Percentiles rank a stretch among this genome's conserved stretches.
Conservation (phyloP, 2,797 vertebrate genomes). For the Acanthurus tractus region DNA sequence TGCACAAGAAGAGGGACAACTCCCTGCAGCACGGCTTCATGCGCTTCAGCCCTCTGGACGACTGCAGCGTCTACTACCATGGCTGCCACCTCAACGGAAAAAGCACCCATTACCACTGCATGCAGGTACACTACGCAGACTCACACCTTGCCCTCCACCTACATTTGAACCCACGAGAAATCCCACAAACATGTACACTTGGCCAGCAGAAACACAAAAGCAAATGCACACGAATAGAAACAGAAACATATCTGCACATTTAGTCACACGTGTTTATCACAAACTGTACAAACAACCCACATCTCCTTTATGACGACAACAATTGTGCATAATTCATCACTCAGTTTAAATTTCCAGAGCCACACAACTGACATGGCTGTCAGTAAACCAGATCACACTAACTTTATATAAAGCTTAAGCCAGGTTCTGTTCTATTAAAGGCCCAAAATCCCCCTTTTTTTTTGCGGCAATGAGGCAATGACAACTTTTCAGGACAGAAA, state of each 20-base stretch:
- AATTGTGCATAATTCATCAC: conserved; percentile 1
- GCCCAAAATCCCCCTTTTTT: conserved; percentile 13
- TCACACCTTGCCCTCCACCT: conserved; percentile 35
- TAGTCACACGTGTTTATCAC: conserved; percentile 1
- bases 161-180: conserved; percentile 42
- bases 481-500: conserved; percentile 30
- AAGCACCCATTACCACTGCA: conserved; percentile 99
- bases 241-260: conserved; percentile 19
- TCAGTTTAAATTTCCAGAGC: conserved; percentile 13
- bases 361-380: neutral
- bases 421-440: conserved; percentile 7
- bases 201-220: conserved; percentile 6
- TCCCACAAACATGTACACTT: conserved; percentile 40
- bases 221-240: conserved; percentile 19
- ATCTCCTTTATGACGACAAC: neutral
- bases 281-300: conserved; percentile 18
- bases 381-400: conserved; percentile 14
- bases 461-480: neutral
- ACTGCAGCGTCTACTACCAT: conserved; percentile 99
- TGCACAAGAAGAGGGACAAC: conserved; percentile 99
- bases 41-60: conserved; percentile 99
- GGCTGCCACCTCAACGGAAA: conserved; percentile 99
- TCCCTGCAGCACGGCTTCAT: conserved; percentile 99
- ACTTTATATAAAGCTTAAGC: conserved; percentile 1
- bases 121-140: conserved; percentile 91